Evolutionary conservation across 2,888 invertebrate genomes (phyloP).

Genomic region (Thera britannica): DNA sequence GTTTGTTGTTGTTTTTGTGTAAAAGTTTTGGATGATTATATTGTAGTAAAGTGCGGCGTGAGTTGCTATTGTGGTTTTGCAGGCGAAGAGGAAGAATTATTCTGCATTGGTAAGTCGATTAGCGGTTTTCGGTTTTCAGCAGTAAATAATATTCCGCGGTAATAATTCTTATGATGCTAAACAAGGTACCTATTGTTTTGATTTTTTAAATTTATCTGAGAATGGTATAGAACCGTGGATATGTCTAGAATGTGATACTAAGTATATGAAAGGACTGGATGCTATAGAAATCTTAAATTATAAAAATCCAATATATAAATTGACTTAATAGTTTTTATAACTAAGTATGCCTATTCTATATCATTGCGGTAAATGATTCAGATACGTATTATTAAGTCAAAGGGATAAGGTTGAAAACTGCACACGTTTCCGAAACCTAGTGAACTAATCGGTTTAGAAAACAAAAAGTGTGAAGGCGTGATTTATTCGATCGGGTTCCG

Average conservation of each 20-base stretch:
- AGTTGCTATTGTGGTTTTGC: constrained; percentile 11
- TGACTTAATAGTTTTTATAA: too few relatives aligned
- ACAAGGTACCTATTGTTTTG: too few relatives aligned
- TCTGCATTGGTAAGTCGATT: constrained; percentile 9
- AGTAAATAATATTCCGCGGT: too few relatives aligned
- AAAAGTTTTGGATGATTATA: background rate
- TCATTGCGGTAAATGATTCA: too few relatives aligned
- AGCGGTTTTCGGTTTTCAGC: background rate
- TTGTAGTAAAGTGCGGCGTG: background rate
- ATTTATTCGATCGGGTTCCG: constrained; percentile 18
- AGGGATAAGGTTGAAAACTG: constrained; percentile 1
- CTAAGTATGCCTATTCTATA: too few relatives aligned
- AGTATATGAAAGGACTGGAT: too few relatives aligned
- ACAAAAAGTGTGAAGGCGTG: constrained; percentile 25
- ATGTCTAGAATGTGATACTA: too few relatives aligned
- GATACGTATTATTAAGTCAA: background rate
- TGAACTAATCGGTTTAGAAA: constrained; percentile 13
- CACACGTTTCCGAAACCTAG: background rate
- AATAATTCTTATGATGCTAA: too few relatives aligned
- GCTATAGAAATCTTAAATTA: too few relatives aligned
- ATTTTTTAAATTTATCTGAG: too few relatives aligned
- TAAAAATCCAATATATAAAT: too few relatives aligned
- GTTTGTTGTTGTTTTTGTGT: constrained; percentile 5
- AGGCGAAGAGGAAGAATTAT: constrained; percentile 1
- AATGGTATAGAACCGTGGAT: too few relatives aligned